phyloP scores from a whole-genome alignment of 1,140 invertebrate species.

The Cherax destructor region DNA sequence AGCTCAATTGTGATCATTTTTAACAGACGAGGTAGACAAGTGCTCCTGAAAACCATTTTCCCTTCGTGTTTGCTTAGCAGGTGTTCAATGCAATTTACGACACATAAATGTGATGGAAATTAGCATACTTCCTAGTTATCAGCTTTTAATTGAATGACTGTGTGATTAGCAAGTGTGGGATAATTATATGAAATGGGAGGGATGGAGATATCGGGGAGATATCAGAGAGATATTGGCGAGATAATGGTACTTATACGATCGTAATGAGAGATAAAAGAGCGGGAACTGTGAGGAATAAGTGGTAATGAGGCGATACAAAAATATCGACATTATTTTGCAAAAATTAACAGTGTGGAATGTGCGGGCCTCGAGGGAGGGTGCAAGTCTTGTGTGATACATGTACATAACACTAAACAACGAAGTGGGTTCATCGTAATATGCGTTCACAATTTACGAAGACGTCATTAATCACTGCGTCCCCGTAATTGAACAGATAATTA shows the following conservation, averaged over 20 bases:
- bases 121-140: constrained; percentile 22
- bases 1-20: no score
- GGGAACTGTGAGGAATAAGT: not conserved
- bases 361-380: no score
- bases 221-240: not conserved
- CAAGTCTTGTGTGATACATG: no score
- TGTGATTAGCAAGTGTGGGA: constrained; percentile 22
- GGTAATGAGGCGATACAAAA: not conserved
- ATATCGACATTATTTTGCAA: not conserved
- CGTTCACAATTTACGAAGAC: no score
- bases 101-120: constrained; percentile 49
- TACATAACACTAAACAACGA: no score
- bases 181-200: not conserved
- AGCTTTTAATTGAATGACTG: constrained; percentile 41
- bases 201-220: not conserved
- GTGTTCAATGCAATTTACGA: constrained; percentile 38
- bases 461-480: no score
- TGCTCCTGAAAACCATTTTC: not conserved
- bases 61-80: constrained; percentile 31
- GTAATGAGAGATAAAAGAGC: not conserved
- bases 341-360: no score
- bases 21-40: not conserved
- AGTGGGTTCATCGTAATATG: no score
- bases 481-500: no score
- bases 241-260: not conserved